Base-by-base conservation (phyloP, 1,140 invertebrate species). In the Dendroctonus valens region DNA sequence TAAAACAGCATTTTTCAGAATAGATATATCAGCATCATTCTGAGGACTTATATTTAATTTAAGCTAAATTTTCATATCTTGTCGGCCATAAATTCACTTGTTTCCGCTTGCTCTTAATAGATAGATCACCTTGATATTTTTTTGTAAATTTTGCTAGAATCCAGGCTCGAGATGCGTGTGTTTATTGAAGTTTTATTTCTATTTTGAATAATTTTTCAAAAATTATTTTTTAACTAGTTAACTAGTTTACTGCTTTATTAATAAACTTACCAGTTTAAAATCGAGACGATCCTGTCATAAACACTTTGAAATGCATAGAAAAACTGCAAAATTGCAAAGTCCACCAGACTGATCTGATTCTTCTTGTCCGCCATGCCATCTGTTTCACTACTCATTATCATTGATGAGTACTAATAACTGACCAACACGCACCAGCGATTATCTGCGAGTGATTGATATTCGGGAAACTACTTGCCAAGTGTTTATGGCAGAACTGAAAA, bases 231-330 rank as follows among this genome's bases (percentile, higher is more conserved):
- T 1, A 46, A 11, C 9, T 11, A 46, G 4, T 46, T n/a, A n/a
- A n/a, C n/a, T n/a, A n/a, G n/a, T 9, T 9, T 46, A 12, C 9
- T 11, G 4, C 44, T 46, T 46, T 46, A 0, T 46, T 46, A 46
- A 46, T 46, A 46, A 12, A 51, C 63, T 58, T 59, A 65, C 63
- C 63, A 49, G 8, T 59, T 65, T 8, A 65, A 65, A 41, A 65
- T 58, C 15, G 63, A 65, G 7, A 52, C 8, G 49, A 65, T 8
- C 8, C n/a, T 52, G 7, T 65, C 53, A 15, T 59, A 65, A 11
- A 58, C 49, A 37, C 40, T 49, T 14, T 65, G 63, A 40, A 54
- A 65, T 5, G 14, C 42, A 26, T 53, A 65, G 7, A 65, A 58
- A 42, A 65, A 50, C 40, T 65, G 63, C 46, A 65, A 49, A 41